Evolutionary conservation across 2,113 vertebrate species (phyloP).

Genomic region (Pterocles gutturalis): DNA sequence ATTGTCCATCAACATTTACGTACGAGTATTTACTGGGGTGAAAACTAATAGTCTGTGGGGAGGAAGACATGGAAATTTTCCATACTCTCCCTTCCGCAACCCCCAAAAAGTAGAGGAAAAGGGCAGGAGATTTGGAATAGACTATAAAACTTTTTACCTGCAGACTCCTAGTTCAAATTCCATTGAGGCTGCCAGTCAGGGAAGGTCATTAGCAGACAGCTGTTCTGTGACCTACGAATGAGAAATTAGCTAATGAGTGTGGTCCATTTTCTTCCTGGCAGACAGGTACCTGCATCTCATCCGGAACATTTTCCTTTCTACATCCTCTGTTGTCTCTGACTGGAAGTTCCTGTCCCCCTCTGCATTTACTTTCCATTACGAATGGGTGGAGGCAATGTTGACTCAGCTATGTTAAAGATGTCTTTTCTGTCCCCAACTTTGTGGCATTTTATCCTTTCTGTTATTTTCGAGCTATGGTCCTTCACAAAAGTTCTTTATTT

Average conservation of each 20-base stretch:
- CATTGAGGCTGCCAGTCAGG: neutral
- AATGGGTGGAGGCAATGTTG: neutral
- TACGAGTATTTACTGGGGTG: neutral
- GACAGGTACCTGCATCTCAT: neutral
- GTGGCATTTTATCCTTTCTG: neutral
- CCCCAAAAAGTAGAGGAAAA: neutral
- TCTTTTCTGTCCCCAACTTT: neutral
- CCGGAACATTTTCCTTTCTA: neutral
- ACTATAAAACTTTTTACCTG: neutral
- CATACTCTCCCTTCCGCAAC: neutral
- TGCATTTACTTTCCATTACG: neutral
- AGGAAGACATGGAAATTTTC: neutral
- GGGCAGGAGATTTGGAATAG: neutral
- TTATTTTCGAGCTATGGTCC: neutral
- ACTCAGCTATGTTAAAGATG: neutral
- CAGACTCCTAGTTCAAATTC: neutral
- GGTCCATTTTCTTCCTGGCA: neutral
- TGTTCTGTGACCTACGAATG: neutral
- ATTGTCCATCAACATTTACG: neutral
- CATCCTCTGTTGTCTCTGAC: neutral
- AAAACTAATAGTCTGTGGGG: neutral
- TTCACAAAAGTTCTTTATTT: neutral
- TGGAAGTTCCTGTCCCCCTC: neutral
- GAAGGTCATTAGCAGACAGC: constrained; percentile 14
- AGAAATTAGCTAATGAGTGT: neutral